Evolutionary conservation across 2,797 vertebrate species (phyloP).

Genomic region (Neomorphus geoffroyi): DNA sequence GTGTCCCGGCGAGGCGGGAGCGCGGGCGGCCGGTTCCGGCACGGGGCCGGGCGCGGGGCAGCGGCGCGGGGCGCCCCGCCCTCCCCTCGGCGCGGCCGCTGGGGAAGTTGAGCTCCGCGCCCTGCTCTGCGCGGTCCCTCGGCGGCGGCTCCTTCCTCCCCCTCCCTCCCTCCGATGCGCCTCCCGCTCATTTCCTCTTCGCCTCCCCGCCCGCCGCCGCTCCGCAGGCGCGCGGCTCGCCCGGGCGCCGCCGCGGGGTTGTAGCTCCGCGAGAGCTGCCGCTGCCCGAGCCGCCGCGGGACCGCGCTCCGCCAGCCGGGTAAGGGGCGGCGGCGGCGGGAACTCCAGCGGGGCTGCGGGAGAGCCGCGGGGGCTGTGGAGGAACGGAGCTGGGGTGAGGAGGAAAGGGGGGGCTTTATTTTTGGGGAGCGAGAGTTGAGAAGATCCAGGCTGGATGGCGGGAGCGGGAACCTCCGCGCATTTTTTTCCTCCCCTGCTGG

Average conservation of each 20-base stretch:
- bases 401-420: no score
- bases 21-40: neutral
- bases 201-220: conserved; percentile 18
- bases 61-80: neutral
- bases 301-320: conserved; percentile 6
- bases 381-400: neutral
- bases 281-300: neutral
- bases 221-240: conserved; percentile 31
- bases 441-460: neutral
- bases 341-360: neutral
- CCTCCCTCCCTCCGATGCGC: conserved; percentile 33
- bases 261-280: conserved; percentile 31
- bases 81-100: neutral
- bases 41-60: neutral
- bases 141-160: conserved; percentile 46
- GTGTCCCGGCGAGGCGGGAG: neutral
- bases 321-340: conserved; percentile 12
- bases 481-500: neutral
- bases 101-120: neutral
- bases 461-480: neutral
- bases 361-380: neutral
- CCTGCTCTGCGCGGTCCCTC: conserved; percentile 16
- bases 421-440: neutral
- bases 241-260: conserved; percentile 31
- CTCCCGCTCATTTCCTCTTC: conserved; percentile 50